Percentiles rank a stretch among this genome's conserved stretches.
Conservation (phyloP, 2,113 vertebrate species). For the Suncus etruscus region DNA sequence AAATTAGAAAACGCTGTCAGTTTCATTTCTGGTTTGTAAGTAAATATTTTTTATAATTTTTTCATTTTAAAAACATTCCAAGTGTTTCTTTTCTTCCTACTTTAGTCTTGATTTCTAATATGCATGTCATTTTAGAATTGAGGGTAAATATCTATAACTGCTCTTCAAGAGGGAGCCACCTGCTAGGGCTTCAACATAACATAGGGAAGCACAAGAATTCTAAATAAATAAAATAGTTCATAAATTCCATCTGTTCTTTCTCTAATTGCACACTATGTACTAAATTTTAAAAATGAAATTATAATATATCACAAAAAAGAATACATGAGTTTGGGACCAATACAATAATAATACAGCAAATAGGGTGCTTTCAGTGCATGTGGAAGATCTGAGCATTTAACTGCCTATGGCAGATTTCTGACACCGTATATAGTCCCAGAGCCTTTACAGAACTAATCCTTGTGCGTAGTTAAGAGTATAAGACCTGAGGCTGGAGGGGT, state of each 20-base stretch:
- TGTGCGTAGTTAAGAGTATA: no score
- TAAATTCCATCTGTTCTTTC: not conserved
- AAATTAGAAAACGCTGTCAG: not conserved
- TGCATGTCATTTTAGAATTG: not conserved
- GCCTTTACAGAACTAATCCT: no score
- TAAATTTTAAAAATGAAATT: not conserved
- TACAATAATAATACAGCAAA: no score
- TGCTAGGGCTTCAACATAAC: not conserved
- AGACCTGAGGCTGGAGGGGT: no score
- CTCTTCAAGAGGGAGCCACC: not conserved
- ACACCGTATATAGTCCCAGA: no score
- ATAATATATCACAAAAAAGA: no score
- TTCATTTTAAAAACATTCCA: not conserved
- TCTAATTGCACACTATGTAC: not conserved
- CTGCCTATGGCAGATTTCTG: no score
- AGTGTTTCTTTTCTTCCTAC: not conserved
- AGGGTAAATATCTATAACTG: not conserved
- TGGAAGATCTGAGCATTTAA: no score
- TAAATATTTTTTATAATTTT: not conserved
- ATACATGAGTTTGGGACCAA: no score
- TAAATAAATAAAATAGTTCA: not conserved
- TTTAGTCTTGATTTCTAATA: constrained; percentile 1
- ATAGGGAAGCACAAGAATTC: not conserved
- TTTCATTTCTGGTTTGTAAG: not conserved
- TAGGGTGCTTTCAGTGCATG: no score